phyloP scores from a whole-genome alignment of 2,113 vertebrate species.

The Bambusicola thoracicus region DNA sequence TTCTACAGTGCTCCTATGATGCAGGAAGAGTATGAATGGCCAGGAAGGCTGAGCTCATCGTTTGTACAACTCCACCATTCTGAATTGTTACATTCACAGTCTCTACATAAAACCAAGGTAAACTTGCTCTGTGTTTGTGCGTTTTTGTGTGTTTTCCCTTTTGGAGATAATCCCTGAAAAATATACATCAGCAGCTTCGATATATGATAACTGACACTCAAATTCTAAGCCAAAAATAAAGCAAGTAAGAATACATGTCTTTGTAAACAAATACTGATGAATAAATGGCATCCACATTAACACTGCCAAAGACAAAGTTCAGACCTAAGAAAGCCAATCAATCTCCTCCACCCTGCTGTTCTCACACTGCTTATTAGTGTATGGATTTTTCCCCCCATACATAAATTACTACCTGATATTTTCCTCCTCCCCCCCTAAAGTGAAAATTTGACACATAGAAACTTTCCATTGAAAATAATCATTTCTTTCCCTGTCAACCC shows the following conservation, averaged over 20 bases:
- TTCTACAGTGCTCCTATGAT: neutral
- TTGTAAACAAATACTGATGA: slow-evolving; percentile 21
- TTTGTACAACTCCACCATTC: neutral
- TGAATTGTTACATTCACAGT: neutral
- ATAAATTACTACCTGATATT: neutral
- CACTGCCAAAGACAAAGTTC: slow-evolving; percentile 18
- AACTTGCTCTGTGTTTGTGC: no score
- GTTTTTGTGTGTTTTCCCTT: no score
- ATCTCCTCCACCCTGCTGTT: neutral
- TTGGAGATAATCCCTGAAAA: neutral
- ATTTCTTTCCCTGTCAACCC: neutral
- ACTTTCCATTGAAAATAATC: neutral
- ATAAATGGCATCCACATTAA: neutral
- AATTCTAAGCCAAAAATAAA: neutral
- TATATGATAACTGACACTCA: neutral
- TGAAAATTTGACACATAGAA: neutral
- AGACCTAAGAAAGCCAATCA: slow-evolving; percentile 14
- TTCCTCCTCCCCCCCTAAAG: neutral
- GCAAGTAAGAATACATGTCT: neutral
- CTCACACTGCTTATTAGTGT: slow-evolving; percentile 24
- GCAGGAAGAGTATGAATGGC: neutral
- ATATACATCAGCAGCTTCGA: neutral
- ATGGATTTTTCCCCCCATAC: neutral
- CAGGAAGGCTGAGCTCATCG: neutral
- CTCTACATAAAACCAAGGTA: neutral